Conservation (phyloP, 2,888 invertebrate species). For the Chrysolina americana region DNA sequence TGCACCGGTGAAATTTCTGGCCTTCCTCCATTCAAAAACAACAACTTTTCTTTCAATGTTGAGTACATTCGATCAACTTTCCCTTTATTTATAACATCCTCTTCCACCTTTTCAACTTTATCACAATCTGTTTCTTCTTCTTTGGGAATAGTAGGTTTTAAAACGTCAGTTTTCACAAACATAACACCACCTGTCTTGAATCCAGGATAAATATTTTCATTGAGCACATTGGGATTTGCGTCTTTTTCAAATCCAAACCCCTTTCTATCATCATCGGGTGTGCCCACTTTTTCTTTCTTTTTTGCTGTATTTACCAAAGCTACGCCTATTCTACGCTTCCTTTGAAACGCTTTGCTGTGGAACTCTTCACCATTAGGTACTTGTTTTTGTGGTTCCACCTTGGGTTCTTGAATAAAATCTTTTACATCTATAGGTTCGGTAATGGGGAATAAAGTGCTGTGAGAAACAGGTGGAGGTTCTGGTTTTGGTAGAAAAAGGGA, state of each 20-base stretch:
- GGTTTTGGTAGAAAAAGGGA: constrained; percentile 36
- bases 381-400: constrained; percentile 36
- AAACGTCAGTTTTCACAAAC: constrained; percentile 61
- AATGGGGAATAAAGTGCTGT: constrained; percentile 71
- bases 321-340: constrained; percentile 73
- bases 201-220: constrained; percentile 55
- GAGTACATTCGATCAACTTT: constrained; percentile 67
- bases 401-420: constrained; percentile 57
- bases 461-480: constrained; percentile 51
- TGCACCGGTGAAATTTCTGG: constrained; percentile 73
- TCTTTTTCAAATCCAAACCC: constrained; percentile 62
- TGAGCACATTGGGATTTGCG: constrained; percentile 59
- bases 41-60: constrained; percentile 73
- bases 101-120: constrained; percentile 47
- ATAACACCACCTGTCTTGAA: constrained; percentile 67
- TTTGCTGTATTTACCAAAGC: constrained; percentile 66
- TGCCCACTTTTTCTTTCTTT: constrained; percentile 47
- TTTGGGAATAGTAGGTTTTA: constrained; percentile 48
- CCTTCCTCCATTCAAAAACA: constrained; percentile 74
- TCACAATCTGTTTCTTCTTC: constrained; percentile 38
- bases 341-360: constrained; percentile 71
- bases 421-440: constrained; percentile 66
- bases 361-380: constrained; percentile 51
- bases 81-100: constrained; percentile 37
- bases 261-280: constrained; percentile 50